Conservation (phyloP, 2,113 vertebrate species). For the Bettongia penicillata region DNA sequence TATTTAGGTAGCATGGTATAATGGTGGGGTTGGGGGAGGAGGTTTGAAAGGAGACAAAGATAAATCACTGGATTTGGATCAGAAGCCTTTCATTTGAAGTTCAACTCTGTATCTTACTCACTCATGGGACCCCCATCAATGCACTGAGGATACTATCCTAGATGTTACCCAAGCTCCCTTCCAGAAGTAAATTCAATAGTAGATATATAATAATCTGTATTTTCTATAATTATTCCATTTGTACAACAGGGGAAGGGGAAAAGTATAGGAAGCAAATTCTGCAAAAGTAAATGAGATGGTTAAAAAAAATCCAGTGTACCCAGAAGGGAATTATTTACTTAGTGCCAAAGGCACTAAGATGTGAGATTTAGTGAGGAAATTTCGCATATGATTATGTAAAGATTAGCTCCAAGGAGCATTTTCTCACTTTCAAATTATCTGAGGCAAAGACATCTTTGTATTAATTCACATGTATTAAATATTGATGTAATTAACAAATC, state of each 20-base stretch:
- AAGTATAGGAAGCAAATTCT: not conserved
- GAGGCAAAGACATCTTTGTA: conserved; percentile 23
- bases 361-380: conserved; percentile 48
- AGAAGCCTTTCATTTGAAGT: not conserved
- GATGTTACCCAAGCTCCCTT: not conserved
- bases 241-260: not conserved
- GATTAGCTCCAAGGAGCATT: not conserved
- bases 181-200: not conserved
- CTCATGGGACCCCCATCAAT: not conserved
- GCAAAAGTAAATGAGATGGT: not conserved
- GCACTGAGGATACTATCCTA: not conserved
- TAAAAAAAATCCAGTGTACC: conserved; percentile 1
- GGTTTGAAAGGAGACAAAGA: not conserved
- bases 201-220: not conserved
- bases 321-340: conserved; percentile 13
- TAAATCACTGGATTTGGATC: not conserved
- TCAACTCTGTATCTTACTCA: not conserved
- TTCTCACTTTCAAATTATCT: not conserved
- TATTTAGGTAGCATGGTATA: not conserved
- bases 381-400: conserved; percentile 35
- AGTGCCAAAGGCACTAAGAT: conserved; percentile 22
- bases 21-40: not conserved
- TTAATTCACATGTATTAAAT: not conserved
- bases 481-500: not conserved
- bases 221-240: not conserved